Conservation (phyloP, 2,797 vertebrate genomes). For the Diplodus puntazzo region DNA sequence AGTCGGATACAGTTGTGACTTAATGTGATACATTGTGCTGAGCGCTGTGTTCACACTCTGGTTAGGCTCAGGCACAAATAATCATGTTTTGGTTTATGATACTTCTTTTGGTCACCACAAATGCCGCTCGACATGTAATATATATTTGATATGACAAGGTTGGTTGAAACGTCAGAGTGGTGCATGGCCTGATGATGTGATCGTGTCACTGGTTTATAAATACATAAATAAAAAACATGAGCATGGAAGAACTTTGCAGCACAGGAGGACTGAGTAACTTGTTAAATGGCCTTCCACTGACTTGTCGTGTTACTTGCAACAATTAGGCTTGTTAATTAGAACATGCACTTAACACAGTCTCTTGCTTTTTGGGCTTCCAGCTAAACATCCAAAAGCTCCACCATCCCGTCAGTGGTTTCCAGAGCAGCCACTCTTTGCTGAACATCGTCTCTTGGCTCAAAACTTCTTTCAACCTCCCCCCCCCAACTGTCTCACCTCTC, state of each 20-base stretch:
- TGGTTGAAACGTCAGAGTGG: no score
- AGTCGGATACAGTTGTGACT: neutral
- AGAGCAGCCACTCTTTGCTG: slow-evolving; percentile 18
- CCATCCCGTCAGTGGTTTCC: slow-evolving; percentile 24
- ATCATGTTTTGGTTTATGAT: no score
- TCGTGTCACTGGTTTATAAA: no score
- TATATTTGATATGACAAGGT: no score
- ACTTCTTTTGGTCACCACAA: no score
- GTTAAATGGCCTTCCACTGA: neutral
- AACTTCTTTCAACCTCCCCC: neutral
- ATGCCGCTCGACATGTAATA: no score
- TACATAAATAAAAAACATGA: no score
- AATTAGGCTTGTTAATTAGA: neutral
- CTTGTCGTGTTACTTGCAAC: neutral
- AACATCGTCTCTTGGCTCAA: slow-evolving; percentile 8
- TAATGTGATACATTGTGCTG: no score
- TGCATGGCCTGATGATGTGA: no score
- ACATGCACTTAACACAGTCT: neutral
- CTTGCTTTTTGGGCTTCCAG: slow-evolving; percentile 56
- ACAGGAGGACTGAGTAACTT: neutral
- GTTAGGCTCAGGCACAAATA: no score
- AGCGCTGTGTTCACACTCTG: no score
- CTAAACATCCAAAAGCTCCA: slow-evolving; percentile 54
- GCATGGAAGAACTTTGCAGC: no score
- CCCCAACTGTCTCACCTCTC: neutral